phyloP scores from a whole-genome alignment of 2,888 invertebrate genomes.

The Papilio gigon region DNA sequence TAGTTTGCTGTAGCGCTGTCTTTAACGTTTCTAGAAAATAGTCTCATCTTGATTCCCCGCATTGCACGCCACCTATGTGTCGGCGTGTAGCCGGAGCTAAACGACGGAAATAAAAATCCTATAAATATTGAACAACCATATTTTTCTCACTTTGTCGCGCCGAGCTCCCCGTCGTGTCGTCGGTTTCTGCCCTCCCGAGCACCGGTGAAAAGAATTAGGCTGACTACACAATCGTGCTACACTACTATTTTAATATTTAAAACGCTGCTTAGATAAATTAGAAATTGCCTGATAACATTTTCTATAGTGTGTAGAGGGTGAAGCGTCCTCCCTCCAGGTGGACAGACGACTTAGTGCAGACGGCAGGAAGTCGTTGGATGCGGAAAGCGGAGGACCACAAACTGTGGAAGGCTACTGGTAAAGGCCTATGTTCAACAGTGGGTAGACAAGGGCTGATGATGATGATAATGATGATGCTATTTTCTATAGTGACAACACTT shows the following conservation, averaged over 20 bases:
- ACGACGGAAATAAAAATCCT: conserved; percentile 79
- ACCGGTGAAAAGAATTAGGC: conserved; percentile 43
- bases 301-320: too few species aligned
- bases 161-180: conserved; percentile 61
- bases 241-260: not conserved
- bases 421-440: too few species aligned
- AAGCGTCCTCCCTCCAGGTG: too few species aligned
- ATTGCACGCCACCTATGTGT: conserved; percentile 59
- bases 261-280: too few species aligned
- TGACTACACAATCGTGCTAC: conserved; percentile 40
- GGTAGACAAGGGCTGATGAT: too few species aligned
- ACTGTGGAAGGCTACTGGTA: too few species aligned
- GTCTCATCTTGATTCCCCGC: conserved; percentile 43
- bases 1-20: conserved; percentile 14
- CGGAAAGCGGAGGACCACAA: too few species aligned
- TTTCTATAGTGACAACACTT: too few species aligned
- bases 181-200: conserved; percentile 49
- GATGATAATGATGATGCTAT: too few species aligned
- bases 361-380: too few species aligned
- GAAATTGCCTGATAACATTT: too few species aligned
- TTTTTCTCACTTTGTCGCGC: conserved; percentile 81
- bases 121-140: conserved; percentile 81
- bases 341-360: too few species aligned
- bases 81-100: conserved; percentile 73
- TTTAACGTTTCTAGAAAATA: conserved; percentile 39